Evolutionary conservation across 2,888 invertebrate species (phyloP).

Genomic region (Celastrina argiolus): DNA sequence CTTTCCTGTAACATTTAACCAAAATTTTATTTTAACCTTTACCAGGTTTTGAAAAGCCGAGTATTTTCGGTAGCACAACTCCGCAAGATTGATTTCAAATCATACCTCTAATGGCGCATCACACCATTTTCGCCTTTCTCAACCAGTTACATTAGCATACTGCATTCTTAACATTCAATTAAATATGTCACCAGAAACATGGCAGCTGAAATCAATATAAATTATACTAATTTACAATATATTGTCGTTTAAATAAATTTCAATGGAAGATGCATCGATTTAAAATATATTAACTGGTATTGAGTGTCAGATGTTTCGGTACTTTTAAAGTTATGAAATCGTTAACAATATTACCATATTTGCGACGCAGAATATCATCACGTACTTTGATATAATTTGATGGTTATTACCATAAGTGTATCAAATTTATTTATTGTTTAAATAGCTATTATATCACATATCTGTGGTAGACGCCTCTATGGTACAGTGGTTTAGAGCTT

Average conservation of each 20-base stretch:
- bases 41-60: too few species aligned
- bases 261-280: background rate
- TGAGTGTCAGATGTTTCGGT: background rate
- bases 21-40: too few species aligned
- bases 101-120: background rate
- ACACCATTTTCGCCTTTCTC: background rate
- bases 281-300: background rate
- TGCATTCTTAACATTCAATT: background rate
- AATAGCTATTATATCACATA: background rate
- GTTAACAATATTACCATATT: background rate
- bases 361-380: background rate
- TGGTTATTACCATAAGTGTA: background rate
- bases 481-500: too few species aligned
- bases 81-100: background rate
- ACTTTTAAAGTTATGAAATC: slow-evolving; percentile 3
- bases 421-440: background rate
- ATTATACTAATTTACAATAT: background rate
- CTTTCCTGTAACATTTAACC: too few species aligned
- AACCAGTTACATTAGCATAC: background rate
- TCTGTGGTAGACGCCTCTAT: too few species aligned
- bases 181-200: background rate
- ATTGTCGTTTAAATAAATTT: background rate
- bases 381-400: background rate
- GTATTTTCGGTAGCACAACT: too few species aligned
- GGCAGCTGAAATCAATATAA: slow-evolving; percentile 2